Evolutionary conservation across 2,888 invertebrate genomes (phyloP).

Genomic region (Lasioglossum pauxillum): DNA sequence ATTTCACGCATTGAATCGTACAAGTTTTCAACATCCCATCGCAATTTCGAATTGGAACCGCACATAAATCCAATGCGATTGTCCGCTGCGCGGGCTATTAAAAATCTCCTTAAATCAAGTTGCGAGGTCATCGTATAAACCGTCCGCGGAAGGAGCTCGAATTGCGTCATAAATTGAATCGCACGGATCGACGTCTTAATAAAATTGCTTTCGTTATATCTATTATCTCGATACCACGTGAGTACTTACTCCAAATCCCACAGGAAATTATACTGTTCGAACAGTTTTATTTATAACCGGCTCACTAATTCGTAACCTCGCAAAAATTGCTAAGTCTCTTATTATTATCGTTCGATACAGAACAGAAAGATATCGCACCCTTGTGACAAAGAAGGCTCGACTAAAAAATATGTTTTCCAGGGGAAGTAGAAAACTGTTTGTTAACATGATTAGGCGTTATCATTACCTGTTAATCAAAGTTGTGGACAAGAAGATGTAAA

Average conservation of each 20-base stretch:
- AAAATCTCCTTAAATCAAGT: constrained; percentile 51
- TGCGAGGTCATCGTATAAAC: constrained; percentile 38
- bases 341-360: constrained; percentile 4
- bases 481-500: too few relatives aligned
- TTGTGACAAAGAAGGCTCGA: too few relatives aligned
- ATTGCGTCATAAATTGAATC: constrained; percentile 48
- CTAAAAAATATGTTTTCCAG: neutral
- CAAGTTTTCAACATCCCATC: neutral
- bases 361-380: neutral
- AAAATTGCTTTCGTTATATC: constrained; percentile 48
- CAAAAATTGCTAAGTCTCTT: constrained; percentile 1
- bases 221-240: constrained; percentile 30
- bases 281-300: constrained; percentile 39
- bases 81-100: constrained; percentile 36
- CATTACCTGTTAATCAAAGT: too few relatives aligned
- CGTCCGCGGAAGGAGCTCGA: constrained; percentile 27
- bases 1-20: constrained; percentile 1
- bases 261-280: constrained; percentile 35
- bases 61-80: constrained; percentile 28
- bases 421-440: neutral
- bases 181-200: constrained; percentile 42
- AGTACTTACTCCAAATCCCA: constrained; percentile 27
- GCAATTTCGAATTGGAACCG: constrained; percentile 12
- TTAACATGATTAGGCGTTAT: too few relatives aligned
- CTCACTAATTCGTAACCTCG: constrained; percentile 13